Base-by-base conservation (phyloP, 2,888 invertebrate genomes). In the Gastrophysa polygoni region DNA sequence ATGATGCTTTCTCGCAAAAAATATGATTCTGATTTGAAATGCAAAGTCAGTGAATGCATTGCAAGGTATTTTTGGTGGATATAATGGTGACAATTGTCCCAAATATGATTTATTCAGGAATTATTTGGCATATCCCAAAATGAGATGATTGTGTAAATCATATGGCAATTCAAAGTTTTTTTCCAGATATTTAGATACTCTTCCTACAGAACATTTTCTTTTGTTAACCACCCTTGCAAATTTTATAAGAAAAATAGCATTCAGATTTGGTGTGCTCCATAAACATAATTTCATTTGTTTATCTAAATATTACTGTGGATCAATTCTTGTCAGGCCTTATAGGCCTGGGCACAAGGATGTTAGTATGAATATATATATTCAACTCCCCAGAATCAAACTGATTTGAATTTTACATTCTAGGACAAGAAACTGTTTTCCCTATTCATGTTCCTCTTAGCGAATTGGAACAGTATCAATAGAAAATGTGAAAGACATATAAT, bases 251-350 rank as follows among this genome's bases (percentile, higher is more conserved):
- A 65, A 66, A 56, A 49, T 74, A 43, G 65, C 67, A 8, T 18
- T 64, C 7, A 61, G 59, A 47, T 54, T 51, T 16, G 3, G 18
- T 18, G 32, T 55, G 10, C 24, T 66, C 24, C 61, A 61, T 32
- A 64, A 54, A 63, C 65, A 46, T 14, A 49, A 58, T 46, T 51
- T 72, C 10, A 38, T 63, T 24, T 51, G 38, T 29, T 61, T 72
- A 20, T 21, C 57, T 11, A 66, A 65, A 46, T 74, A 72, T 64
- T 74, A 64, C 51, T 71, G 69, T 56, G 47, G 61, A 10, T 63
- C 71, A 6, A 61, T 73, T 18, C 69, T 71, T 59, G 44, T 61
- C 10, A 66, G 73, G 54, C 74, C 74, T 0, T 74, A 68, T 56
- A 59, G 51, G 62, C 72, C 72, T 51, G 71, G 71, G 59, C 16